Conservation (phyloP, 2,797 vertebrate genomes). For the Ctenosaura bakeri region DNA sequence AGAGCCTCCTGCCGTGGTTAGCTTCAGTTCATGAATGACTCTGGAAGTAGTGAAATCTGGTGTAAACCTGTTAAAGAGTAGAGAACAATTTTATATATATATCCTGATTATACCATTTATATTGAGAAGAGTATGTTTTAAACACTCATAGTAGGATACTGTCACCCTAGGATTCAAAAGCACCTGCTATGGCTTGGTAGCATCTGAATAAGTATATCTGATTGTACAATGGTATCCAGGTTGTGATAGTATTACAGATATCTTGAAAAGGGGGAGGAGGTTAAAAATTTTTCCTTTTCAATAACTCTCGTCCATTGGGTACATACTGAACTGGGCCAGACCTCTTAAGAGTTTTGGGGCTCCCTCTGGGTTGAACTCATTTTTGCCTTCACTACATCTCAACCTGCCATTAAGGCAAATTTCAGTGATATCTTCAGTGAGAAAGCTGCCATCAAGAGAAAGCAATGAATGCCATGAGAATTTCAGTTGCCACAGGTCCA, state of each 20-base stretch:
- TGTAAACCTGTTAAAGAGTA: slow-evolving; percentile 89
- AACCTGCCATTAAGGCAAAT: neutral
- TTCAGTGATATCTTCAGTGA: neutral
- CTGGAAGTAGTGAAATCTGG: slow-evolving; percentile 98
- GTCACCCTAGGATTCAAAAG: neutral
- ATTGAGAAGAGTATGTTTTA: neutral
- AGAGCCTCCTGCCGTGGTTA: slow-evolving; percentile 92
- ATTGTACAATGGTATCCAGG: neutral
- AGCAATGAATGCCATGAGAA: neutral
- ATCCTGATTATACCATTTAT: slow-evolving; percentile 18
- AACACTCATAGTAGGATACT: neutral
- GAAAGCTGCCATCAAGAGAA: neutral
- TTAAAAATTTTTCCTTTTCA: neutral
- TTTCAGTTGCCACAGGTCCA: neutral
- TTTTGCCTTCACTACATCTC: neutral
- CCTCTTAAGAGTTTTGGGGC: neutral
- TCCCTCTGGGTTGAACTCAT: neutral
- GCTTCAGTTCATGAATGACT: slow-evolving; percentile 95
- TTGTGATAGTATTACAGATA: neutral
- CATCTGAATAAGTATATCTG: neutral
- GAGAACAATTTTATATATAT: slow-evolving; percentile 20
- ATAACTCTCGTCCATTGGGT: neutral
- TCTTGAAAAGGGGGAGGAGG: neutral
- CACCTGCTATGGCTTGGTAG: neutral
- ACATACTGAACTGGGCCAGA: neutral